Percentiles rank a stretch among this genome's conserved stretches.
Conservation (phyloP, 2,113 vertebrate species). For the Lonchura striata region DNA sequence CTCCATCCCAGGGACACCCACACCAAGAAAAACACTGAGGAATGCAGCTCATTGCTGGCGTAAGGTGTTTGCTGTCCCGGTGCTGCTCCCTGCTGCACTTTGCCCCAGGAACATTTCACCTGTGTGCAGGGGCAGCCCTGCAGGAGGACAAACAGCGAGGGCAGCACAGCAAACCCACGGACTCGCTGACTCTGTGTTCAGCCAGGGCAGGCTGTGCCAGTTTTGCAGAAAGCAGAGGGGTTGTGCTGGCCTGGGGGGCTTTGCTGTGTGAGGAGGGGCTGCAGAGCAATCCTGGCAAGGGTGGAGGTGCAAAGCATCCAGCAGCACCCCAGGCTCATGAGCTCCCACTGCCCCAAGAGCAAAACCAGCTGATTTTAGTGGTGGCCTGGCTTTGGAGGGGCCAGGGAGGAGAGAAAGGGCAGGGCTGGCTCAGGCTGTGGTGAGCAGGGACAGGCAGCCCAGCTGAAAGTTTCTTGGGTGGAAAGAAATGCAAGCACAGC, state of each 20-base stretch:
- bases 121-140: not conserved
- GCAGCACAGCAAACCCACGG: not conserved
- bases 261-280: not conserved
- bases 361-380: not conserved
- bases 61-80: constrained; percentile 4
- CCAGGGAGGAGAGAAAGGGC: not conserved
- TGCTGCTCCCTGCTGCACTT: constrained; percentile 31
- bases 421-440: not conserved
- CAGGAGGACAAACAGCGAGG: constrained; percentile 11
- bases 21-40: not conserved
- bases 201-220: not conserved
- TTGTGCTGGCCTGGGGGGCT: not conserved
- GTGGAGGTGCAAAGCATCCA: not conserved
- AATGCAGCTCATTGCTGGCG: constrained; percentile 29
- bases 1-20: not conserved
- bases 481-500: not conserved
- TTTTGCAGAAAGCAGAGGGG: not conserved
- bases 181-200: not conserved
- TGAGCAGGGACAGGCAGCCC: not conserved
- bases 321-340: not conserved
- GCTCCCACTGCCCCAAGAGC: not conserved
- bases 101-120: constrained; percentile 51
- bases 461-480: not conserved
- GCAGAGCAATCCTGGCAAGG: not conserved
- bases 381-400: not conserved